These are phyloP conservation scores for Mimumesa dahlbomi DNA, from an alignment of 2,888 invertebrate genomes.

Conservation along the genomic window DNA sequence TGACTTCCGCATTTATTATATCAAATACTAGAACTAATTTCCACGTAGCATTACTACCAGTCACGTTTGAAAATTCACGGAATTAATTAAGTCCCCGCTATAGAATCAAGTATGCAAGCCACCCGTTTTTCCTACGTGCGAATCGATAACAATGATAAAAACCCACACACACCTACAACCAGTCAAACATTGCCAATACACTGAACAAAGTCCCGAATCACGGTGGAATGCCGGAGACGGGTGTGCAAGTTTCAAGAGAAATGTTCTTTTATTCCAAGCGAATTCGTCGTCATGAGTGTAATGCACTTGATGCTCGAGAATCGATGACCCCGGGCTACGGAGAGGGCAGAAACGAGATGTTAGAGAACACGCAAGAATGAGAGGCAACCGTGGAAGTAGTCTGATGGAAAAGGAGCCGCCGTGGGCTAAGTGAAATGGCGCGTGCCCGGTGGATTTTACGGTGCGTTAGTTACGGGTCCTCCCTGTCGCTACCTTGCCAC, in stretches of 20 bases:
- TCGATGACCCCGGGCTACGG: conserved; percentile 55
- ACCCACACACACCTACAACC: no score
- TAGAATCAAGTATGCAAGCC: no score
- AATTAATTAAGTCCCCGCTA: no score
- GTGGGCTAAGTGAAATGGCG: conserved; percentile 76
- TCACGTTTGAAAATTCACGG: no score
- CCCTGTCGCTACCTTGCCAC: conserved; percentile 54
- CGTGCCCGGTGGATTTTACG: conserved; percentile 77
- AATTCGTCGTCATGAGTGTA: conserved; percentile 34
- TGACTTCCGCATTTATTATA: no score
- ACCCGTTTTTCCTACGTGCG: no score
- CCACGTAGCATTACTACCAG: no score
- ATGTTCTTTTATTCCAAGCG: not conserved
- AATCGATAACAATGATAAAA: no score
- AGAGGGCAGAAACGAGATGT: conserved; percentile 26
- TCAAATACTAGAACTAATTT: no score
- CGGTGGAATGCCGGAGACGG: no score
- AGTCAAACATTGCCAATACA: no score
- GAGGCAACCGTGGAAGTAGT: conserved; percentile 32
- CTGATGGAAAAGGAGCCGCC: conserved; percentile 63
- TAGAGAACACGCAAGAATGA: conserved; percentile 29
- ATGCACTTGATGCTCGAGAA: conserved; percentile 38
- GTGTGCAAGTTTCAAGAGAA: not conserved
- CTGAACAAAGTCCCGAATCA: no score
- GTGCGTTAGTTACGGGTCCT: conserved; percentile 73